Conservation (phyloP, 2,113 vertebrate species). For the Mobula hypostoma region DNA sequence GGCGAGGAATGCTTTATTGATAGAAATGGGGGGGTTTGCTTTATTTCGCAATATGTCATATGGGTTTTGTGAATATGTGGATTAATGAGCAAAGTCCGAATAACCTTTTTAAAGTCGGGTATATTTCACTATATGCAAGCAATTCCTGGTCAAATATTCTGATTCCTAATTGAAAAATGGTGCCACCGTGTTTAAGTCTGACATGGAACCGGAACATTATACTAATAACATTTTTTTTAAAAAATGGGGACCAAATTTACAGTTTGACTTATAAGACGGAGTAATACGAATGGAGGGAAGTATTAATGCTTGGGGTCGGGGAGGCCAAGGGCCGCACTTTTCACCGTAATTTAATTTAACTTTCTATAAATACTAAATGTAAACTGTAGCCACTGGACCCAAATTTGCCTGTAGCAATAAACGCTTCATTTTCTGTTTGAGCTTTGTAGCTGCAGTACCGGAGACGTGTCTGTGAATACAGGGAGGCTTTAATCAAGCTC, state of each 20-base stretch:
- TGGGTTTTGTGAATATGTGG: not conserved
- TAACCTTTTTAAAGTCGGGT: not conserved
- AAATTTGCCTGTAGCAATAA: slow-evolving; percentile 74
- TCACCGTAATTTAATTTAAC: slow-evolving; percentile 75
- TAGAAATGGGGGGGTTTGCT: not conserved
- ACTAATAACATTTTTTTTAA: not conserved
- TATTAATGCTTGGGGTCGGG: slow-evolving; percentile 63
- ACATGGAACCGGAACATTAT: not conserved
- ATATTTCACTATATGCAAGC: not conserved
- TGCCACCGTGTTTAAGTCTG: not conserved
- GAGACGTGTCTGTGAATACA: slow-evolving; percentile 88
- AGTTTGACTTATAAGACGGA: slow-evolving; percentile 37
- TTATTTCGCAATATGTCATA: not conserved
- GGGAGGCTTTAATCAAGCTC: slow-evolving; percentile 76
- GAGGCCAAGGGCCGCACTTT: slow-evolving; percentile 67
- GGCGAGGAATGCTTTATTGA: not conserved
- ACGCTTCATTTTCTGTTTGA: slow-evolving; percentile 76
- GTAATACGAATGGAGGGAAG: slow-evolving; percentile 41
- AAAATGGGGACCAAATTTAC: slow-evolving; percentile 14
- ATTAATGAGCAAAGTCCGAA: not conserved
- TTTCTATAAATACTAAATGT: slow-evolving; percentile 89
- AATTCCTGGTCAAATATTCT: not conserved
- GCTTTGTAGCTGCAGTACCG: slow-evolving; percentile 73
- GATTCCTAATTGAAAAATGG: slow-evolving; percentile 1
- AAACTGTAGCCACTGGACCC: slow-evolving; percentile 80